A percentile compares a stretch with the other conserved stretches of the same genome.
These are phyloP conservation scores for Galemys pyrenaicus DNA, from an alignment of 2,113 vertebrate genomes.

Conservation along the genomic window DNA sequence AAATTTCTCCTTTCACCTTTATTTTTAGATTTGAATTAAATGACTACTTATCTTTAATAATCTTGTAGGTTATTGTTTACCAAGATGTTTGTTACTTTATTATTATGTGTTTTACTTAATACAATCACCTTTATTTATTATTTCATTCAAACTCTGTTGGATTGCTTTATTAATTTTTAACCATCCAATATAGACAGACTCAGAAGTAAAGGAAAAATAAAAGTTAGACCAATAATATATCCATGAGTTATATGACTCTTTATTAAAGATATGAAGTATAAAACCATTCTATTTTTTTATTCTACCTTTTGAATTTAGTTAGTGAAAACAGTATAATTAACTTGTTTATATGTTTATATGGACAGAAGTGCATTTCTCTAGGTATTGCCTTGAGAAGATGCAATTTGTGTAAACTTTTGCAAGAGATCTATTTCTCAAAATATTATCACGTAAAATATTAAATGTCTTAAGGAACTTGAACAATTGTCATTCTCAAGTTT, in stretches of 20 bases:
- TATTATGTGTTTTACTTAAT: background rate
- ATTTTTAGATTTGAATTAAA: slow-evolving; percentile 47
- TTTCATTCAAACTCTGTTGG: slow-evolving; percentile 9
- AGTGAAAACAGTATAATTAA: background rate
- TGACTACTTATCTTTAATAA: slow-evolving; percentile 35
- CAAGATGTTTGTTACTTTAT: background rate
- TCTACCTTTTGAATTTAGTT: background rate
- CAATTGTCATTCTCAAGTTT: background rate
- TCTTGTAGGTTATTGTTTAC: background rate
- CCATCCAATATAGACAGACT: background rate
- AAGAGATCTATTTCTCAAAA: background rate
- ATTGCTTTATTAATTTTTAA: slow-evolving; percentile 28
- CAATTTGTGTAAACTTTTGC: background rate
- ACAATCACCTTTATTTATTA: background rate
- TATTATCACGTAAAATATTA: background rate
- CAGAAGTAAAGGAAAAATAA: slow-evolving; percentile 1
- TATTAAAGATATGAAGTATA: background rate
- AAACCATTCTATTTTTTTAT: slow-evolving; percentile 5
- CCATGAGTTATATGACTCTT: slow-evolving; percentile 31
- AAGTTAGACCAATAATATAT: background rate
- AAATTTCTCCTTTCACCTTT: slow-evolving; percentile 53
- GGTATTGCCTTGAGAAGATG: background rate
- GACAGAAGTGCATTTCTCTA: background rate
- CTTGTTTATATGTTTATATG: background rate
- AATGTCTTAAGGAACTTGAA: background rate